phyloP scores from a whole-genome alignment of 2,888 invertebrate genomes.

The Parochlus steinenii region DNA sequence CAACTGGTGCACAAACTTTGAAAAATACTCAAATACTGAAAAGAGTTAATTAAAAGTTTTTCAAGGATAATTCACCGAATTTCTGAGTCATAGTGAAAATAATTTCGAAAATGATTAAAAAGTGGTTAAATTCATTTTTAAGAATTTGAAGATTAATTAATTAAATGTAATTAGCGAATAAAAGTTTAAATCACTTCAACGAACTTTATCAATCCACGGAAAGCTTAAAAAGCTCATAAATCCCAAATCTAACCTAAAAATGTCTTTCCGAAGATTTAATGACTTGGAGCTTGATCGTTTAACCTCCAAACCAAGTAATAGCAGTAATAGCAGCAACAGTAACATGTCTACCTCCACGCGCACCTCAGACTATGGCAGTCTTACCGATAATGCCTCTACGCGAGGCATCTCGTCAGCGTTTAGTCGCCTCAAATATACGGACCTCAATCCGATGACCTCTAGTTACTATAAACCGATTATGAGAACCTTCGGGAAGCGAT shows the following conservation, averaged over 20 bases:
- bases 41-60: too few species aligned
- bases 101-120: too few species aligned
- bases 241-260: not conserved
- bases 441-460: constrained; percentile 27
- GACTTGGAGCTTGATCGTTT: constrained; percentile 12
- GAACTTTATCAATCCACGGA: not conserved
- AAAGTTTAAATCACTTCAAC: constrained; percentile 1
- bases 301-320: constrained; percentile 15
- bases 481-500: constrained; percentile 23
- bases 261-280: constrained; percentile 28
- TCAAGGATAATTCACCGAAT: too few species aligned
- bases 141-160: too few species aligned
- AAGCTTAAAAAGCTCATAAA: not conserved
- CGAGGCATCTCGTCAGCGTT: constrained; percentile 24
- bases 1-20: too few species aligned
- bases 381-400: constrained; percentile 16
- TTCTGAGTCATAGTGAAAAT: too few species aligned
- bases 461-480: constrained; percentile 30
- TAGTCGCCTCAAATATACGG: constrained; percentile 25
- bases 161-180: too few species aligned
- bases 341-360: constrained; percentile 9
- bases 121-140: too few species aligned
- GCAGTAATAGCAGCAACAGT: constrained; percentile 20
- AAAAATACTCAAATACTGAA: too few species aligned
- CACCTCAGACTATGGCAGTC: constrained; percentile 9